Percentiles rank a stretch among this genome's conserved stretches.
These are phyloP conservation scores for Discoglossus pictus DNA, from an alignment of 2,797 vertebrate species.

Conservation along the genomic window DNA sequence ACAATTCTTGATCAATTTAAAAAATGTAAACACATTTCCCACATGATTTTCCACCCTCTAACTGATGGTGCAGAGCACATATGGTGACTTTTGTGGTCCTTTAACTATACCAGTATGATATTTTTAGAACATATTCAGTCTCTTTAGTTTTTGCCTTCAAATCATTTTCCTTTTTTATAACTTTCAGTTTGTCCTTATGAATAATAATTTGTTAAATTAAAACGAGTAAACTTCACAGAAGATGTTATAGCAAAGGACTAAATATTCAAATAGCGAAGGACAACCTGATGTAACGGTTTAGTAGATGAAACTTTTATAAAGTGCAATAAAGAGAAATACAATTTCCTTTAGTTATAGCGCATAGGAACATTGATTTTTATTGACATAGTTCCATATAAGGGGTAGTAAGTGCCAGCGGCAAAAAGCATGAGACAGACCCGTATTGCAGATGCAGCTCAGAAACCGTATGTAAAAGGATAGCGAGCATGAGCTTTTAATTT, in stretches of 20 bases:
- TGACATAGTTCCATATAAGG: slow-evolving; percentile 22
- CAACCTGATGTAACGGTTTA: slow-evolving; percentile 41
- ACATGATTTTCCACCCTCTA: no score
- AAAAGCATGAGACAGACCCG: slow-evolving; percentile 8
- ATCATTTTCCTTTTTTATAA: neutral
- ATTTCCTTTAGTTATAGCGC: slow-evolving; percentile 37
- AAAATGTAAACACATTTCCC: no score
- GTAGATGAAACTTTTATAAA: slow-evolving; percentile 24
- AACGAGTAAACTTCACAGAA: neutral
- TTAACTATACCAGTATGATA: no score
- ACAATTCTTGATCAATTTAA: no score
- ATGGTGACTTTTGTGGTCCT: no score
- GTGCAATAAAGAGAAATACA: slow-evolving; percentile 46
- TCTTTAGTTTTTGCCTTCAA: slow-evolving; percentile 3
- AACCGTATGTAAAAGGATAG: neutral
- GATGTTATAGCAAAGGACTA: slow-evolving; percentile 10
- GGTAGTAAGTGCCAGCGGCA: slow-evolving; percentile 35
- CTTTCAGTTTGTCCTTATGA: slow-evolving; percentile 8
- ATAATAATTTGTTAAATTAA: slow-evolving; percentile 23
- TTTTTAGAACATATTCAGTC: no score
- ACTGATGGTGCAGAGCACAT: no score
- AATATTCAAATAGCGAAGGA: slow-evolving; percentile 45
- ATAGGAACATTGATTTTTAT: slow-evolving; percentile 48
- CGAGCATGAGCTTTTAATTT: no score
- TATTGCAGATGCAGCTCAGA: slow-evolving; percentile 2